These are phyloP conservation scores for Elephas maximus DNA, from an alignment of 2,113 vertebrate genomes.

Conservation along the genomic window DNA sequence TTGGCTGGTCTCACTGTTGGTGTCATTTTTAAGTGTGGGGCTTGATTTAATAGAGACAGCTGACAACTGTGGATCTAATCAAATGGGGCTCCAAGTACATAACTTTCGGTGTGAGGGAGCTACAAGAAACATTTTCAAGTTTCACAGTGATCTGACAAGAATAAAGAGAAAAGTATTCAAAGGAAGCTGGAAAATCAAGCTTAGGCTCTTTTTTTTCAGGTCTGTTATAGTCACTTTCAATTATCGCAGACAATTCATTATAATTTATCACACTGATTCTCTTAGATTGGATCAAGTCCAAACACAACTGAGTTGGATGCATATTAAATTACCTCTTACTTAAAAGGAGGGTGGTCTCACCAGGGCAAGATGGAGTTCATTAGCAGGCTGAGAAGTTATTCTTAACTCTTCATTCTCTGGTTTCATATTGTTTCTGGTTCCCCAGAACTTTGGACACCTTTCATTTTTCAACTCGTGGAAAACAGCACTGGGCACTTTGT, in stretches of 20 bases:
- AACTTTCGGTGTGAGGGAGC: slow-evolving; percentile 1
- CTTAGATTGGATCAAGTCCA: slow-evolving; percentile 80
- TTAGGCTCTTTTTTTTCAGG: slow-evolving; percentile 69
- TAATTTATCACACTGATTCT: slow-evolving; percentile 82
- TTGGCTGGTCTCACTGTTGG: slow-evolving; percentile 69
- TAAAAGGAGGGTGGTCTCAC: slow-evolving; percentile 80
- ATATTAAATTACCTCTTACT: slow-evolving; percentile 81
- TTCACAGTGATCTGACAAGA: slow-evolving; percentile 55
- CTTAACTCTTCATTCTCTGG: slow-evolving; percentile 81
- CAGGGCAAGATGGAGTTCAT: slow-evolving; percentile 78
- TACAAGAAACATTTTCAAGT: slow-evolving; percentile 60
- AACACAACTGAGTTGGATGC: slow-evolving; percentile 72
- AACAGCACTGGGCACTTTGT: neutral
- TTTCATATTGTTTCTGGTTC: slow-evolving; percentile 42
- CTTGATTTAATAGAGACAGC: slow-evolving; percentile 68
- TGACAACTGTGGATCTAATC: slow-evolving; percentile 73
- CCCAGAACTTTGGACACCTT: neutral
- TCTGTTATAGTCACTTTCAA: slow-evolving; percentile 68
- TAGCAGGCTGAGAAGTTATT: slow-evolving; percentile 76
- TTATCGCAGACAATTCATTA: slow-evolving; percentile 76
- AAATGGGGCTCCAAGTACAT: slow-evolving; percentile 42
- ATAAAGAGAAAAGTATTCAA: slow-evolving; percentile 66
- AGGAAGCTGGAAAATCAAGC: slow-evolving; percentile 64
- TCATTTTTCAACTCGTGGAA: neutral
- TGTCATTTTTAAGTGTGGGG: slow-evolving; percentile 68